Conservation (phyloP, 2,113 vertebrate genomes). For the Xiphophorus couchianus region DNA sequence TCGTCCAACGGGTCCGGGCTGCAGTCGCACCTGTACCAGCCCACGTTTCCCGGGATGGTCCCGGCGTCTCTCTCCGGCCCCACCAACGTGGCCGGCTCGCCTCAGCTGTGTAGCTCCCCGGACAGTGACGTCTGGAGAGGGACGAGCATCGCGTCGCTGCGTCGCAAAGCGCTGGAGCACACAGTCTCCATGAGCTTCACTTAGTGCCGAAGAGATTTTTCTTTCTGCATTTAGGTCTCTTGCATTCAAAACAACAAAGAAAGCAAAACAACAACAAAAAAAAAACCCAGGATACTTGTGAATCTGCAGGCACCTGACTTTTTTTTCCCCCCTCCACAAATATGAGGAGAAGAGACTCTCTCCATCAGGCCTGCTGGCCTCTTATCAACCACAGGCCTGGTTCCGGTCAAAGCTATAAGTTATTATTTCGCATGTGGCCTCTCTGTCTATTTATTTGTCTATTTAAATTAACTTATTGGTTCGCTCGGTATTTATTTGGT, state of each 20-base stretch:
- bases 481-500: slow-evolving; percentile 53
- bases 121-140: slow-evolving; percentile 98
- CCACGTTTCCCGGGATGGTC: slow-evolving; percentile 93
- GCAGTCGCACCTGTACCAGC: slow-evolving; percentile 97
- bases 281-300: slow-evolving; percentile 40
- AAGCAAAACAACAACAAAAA: slow-evolving; percentile 24
- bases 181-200: slow-evolving; percentile 99
- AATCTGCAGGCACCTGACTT: not conserved
- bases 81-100: slow-evolving; percentile 91
- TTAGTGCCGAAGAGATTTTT: slow-evolving; percentile 68
- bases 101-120: slow-evolving; percentile 95
- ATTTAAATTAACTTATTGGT: slow-evolving; percentile 65
- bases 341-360: slow-evolving; percentile 17
- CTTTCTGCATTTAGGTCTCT: slow-evolving; percentile 32
- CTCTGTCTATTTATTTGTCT: slow-evolving; percentile 64
- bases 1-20: slow-evolving; percentile 91
- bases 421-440: slow-evolving; percentile 70
- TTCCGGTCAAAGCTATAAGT: slow-evolving; percentile 49
- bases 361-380: slow-evolving; percentile 19
- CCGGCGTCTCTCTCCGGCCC: slow-evolving; percentile 90
- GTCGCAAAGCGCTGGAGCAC: slow-evolving; percentile 98
- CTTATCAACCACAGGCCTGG: slow-evolving; percentile 29
- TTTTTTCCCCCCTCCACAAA: slow-evolving; percentile 4
- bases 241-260: slow-evolving; percentile 8
- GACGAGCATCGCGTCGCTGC: slow-evolving; percentile 96